Evolutionary conservation across 2,113 vertebrate species (phyloP), one percentile per base, ranked within the genome.

Genomic region (Rhineura floridana): DNA sequence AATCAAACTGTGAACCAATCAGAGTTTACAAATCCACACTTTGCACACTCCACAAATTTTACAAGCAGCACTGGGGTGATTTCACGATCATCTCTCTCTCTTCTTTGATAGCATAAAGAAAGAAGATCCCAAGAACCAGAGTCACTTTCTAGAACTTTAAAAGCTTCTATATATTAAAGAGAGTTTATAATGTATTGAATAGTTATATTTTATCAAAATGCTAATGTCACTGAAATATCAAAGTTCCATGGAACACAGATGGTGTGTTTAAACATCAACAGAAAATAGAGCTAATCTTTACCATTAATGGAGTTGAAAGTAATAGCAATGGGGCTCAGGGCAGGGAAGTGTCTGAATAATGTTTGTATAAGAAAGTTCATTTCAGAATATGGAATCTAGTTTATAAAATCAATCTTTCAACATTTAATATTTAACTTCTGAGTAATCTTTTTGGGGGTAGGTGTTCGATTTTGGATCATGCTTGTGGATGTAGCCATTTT

Each of bases 171-270:
- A 59, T 48, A 72, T 12, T 19, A 39, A 72, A 59, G 44, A 46
- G 36, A 12, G 36, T 55, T 73, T 86, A 39, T 67, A 86, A 89
- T 81, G 78, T 82, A 89, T 44, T 67, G 36, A 81, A 55, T 55
- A 86, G 79, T 17, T 69, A 42, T 52, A 88, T 84, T 88, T 88
- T 78, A 81, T n/a, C 44, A 84, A 70, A 52, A 52, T 17, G 8
- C 17, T 36, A 28, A 23, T 28, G 21, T 65, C 52, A 83, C 8
- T 50, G 52, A 39, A 73, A 75, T 50, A 50, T 36, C 33, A 73
- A 63, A 62, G 62, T 52, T 70, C 11, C 4, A 73, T 63, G 12
- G 67, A 88, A 63, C 12, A 63, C 3, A 46, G 12, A 28, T 12
- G 36, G 36, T 4, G 9, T 39, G 36, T 42, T 82, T 33, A 44